phyloP scores from a whole-genome alignment of 2,113 vertebrate species.

The Electrona antarctica region DNA sequence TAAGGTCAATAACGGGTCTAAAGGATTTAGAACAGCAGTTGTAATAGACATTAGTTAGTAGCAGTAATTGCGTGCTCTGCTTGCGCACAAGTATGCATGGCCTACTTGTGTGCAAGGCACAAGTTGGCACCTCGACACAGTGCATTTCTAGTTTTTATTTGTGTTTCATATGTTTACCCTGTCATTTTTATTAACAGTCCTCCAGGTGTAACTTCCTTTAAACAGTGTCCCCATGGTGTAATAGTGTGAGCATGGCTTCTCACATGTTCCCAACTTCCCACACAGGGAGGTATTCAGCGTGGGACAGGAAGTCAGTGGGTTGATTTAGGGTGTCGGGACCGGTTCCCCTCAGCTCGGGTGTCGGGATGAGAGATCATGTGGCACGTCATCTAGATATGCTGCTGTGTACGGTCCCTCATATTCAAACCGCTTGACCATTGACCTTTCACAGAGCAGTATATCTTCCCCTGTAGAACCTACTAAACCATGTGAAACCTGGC shows the following conservation, averaged over 20 bases:
- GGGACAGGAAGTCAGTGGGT: constrained; percentile 15
- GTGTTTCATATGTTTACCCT: no score
- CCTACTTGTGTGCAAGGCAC: no score
- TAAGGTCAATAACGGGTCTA: no score
- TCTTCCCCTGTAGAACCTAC: neutral
- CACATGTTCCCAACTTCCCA: neutral
- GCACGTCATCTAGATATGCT: neutral
- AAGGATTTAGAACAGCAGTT: no score
- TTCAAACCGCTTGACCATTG: neutral
- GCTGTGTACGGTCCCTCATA: neutral
- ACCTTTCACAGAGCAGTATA: neutral
- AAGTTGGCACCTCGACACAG: no score
- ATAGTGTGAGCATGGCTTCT: neutral
- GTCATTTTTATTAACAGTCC: neutral
- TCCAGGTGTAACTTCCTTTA: neutral
- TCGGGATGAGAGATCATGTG: constrained; percentile 10
- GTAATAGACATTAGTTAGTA: no score
- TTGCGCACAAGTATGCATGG: no score
- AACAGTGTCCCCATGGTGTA: neutral
- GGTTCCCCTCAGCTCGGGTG: neutral
- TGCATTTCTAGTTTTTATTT: no score
- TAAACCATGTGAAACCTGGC: no score
- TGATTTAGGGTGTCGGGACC: neutral
- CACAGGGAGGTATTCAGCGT: constrained; percentile 1
- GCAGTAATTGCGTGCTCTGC: no score